Conservation (phyloP, 2,797 vertebrate species). For the Syngnathus acus region DNA sequence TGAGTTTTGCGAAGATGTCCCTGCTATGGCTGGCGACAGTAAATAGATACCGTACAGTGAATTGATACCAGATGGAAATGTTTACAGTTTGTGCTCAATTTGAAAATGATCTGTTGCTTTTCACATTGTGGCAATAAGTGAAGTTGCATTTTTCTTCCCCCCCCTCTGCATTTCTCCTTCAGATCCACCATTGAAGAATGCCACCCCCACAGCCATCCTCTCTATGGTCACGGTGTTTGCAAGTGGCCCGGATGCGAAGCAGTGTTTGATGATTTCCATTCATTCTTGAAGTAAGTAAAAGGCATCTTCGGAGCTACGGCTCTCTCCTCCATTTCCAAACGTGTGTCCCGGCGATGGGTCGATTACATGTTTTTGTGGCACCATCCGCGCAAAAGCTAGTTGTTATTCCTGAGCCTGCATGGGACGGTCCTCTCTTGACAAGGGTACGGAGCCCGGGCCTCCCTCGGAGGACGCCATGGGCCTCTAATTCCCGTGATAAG, state of each 20-base stretch:
- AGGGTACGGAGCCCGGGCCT: constrained; percentile 69
- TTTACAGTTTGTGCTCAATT: constrained; percentile 52
- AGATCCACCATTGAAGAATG: constrained; percentile 87
- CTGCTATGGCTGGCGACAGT: constrained; percentile 27
- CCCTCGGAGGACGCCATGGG: constrained; percentile 74
- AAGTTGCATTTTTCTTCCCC: constrained; percentile 4
- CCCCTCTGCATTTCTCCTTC: constrained; percentile 20
- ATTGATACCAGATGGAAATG: constrained; percentile 59
- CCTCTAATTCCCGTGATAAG: constrained; percentile 85
- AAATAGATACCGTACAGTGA: constrained; percentile 25
- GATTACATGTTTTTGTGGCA: constrained; percentile 38
- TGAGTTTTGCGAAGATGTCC: constrained; percentile 64
- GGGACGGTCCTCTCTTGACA: constrained; percentile 53
- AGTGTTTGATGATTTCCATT: constrained; percentile 95
- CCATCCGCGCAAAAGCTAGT: constrained; percentile 40
- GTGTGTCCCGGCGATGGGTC: constrained; percentile 27
- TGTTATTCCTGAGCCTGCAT: constrained; percentile 50
- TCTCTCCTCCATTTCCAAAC: constrained; percentile 8
- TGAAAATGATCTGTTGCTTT: background rate
- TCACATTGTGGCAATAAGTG: no score
- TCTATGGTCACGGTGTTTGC: constrained; percentile 97
- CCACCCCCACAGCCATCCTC: constrained; percentile 84
- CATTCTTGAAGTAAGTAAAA: constrained; percentile 93
- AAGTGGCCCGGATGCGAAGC: constrained; percentile 99
- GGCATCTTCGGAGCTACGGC: constrained; percentile 4